Conservation (phyloP, 2,888 invertebrate species). For the Diaprepes abbreviatus region DNA sequence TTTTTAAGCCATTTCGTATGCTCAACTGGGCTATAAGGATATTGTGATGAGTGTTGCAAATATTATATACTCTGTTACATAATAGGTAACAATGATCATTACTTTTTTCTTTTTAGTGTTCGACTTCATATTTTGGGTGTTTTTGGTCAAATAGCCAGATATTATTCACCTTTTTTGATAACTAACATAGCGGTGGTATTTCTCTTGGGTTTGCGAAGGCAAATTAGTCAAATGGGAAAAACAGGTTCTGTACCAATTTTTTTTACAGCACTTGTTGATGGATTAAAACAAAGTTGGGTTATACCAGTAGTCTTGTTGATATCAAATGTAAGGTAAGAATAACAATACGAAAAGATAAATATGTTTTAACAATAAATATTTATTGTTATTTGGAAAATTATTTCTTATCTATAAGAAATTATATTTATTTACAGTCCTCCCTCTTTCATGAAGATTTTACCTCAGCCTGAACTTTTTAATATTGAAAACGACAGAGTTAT, state of each 20-base stretch:
- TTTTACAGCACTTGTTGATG: constrained; percentile 73
- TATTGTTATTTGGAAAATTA: neutral
- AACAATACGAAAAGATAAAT: too few relatives aligned
- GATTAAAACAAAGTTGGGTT: constrained; percentile 73
- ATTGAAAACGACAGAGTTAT: constrained; percentile 60
- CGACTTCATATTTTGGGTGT: constrained; percentile 72
- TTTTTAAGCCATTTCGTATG: too few relatives aligned
- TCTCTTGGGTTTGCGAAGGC: constrained; percentile 68
- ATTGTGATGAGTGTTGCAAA: too few relatives aligned
- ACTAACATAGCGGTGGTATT: constrained; percentile 78
- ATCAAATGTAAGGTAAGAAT: constrained; percentile 25
- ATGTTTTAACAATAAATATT: too few relatives aligned
- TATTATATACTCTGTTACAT: too few relatives aligned
- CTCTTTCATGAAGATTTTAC: constrained; percentile 47
- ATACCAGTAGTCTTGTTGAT: constrained; percentile 65
- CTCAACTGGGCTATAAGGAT: too few relatives aligned
- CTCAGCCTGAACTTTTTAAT: constrained; percentile 60
- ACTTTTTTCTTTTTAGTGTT: constrained; percentile 66
- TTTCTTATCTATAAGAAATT: too few relatives aligned
- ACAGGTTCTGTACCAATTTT: constrained; percentile 69
- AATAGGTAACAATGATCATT: too few relatives aligned
- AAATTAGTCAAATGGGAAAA: constrained; percentile 53
- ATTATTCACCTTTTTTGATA: constrained; percentile 76
- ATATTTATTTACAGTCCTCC: constrained; percentile 7
- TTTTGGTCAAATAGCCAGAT: constrained; percentile 76